phyloP scores from a whole-genome alignment of 2,113 vertebrate genomes.

The Vireo altiloquus region DNA sequence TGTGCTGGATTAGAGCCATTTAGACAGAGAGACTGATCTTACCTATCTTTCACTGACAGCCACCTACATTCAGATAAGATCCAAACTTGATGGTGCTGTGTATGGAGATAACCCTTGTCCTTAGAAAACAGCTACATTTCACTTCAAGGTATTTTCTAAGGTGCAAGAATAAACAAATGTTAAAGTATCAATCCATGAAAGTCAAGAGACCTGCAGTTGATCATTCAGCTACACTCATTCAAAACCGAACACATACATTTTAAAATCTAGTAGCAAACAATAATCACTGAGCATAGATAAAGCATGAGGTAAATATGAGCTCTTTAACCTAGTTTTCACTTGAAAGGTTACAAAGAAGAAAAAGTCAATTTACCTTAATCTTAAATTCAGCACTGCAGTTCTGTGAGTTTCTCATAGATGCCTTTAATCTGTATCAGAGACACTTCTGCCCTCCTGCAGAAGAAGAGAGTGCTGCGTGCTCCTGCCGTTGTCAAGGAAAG shows the following conservation, averaged over 20 bases:
- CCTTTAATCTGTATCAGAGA: neutral
- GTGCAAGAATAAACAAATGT: neutral
- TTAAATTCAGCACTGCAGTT: neutral
- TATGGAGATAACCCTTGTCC: neutral
- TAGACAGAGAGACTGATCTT: neutral
- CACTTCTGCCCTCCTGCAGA: neutral
- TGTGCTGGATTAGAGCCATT: neutral
- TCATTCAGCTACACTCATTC: neutral
- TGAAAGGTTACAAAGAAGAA: neutral
- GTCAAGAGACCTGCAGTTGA: neutral
- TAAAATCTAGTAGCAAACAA: neutral
- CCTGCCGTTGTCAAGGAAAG: neutral
- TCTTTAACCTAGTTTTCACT: neutral
- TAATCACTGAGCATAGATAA: neutral
- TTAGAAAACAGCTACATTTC: neutral
- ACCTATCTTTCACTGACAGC: neutral
- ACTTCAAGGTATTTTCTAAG: neutral
- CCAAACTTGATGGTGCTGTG: neutral
- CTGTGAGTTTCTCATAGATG: neutral
- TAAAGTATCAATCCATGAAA: neutral
- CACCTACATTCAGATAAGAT: neutral
- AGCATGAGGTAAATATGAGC: neutral
- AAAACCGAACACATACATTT: neutral
- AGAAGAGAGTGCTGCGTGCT: accelerated
- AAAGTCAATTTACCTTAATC: neutral